phyloP scores from a whole-genome alignment of 1,140 invertebrate species.

The Orchesella cincta region DNA sequence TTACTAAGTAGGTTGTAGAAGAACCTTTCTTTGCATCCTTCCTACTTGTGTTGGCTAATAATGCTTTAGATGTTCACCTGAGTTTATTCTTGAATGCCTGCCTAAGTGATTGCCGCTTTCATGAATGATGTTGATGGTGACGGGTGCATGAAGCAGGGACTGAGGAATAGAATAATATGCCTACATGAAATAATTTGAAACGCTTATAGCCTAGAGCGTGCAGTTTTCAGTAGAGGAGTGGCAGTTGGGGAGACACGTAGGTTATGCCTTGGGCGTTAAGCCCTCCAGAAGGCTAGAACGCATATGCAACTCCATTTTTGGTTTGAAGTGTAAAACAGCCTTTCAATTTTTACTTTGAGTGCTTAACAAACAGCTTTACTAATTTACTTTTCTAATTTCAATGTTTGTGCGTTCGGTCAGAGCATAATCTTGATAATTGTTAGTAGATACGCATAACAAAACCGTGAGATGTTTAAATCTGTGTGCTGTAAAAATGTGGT shows the following conservation, averaged over 20 bases:
- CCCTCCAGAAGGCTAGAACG: neutral
- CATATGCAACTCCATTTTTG: neutral
- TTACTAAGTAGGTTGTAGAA: too few relatives aligned
- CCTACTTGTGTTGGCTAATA: too few relatives aligned
- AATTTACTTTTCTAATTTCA: neutral
- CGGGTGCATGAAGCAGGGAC: too few relatives aligned
- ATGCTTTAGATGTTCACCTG: too few relatives aligned
- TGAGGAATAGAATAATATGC: neutral
- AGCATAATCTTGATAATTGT: neutral
- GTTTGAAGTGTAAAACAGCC: neutral
- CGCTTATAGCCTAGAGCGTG: neutral
- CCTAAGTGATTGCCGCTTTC: too few relatives aligned
- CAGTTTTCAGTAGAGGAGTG: too few relatives aligned
- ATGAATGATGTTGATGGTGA: too few relatives aligned
- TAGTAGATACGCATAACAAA: neutral
- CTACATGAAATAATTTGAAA: neutral
- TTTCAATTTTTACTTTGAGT: neutral
- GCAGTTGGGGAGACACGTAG: too few relatives aligned
- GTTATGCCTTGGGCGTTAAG: neutral
- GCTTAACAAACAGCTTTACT: neutral
- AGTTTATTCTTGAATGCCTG: too few relatives aligned
- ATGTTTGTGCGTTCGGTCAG: neutral
- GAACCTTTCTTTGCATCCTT: too few relatives aligned
- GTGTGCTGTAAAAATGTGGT: neutral
- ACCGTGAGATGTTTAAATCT: neutral